These are phyloP conservation scores for Sesamia nonagrioides DNA, from an alignment of 1,140 invertebrate genomes.

Conservation along the genomic window DNA sequence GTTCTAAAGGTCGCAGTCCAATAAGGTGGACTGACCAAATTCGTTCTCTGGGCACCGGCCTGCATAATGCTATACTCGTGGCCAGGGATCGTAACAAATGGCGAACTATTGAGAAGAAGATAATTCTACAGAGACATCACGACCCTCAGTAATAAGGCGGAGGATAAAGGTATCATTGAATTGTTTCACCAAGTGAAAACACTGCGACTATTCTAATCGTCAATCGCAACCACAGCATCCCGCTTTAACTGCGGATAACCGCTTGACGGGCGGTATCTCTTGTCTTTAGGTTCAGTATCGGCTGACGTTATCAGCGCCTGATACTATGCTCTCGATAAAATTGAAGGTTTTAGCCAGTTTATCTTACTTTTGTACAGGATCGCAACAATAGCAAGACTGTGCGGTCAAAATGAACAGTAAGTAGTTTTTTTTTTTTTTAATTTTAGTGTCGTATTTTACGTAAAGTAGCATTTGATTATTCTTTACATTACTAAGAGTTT, in stretches of 20 bases:
- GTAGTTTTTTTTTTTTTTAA: slow-evolving; percentile 46
- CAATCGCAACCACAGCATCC: slow-evolving; percentile 41
- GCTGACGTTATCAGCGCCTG: slow-evolving; percentile 69
- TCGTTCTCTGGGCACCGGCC: too few species aligned
- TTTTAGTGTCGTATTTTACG: neutral
- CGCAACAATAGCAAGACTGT: slow-evolving; percentile 62
- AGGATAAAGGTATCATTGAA: too few species aligned
- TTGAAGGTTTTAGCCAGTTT: slow-evolving; percentile 66
- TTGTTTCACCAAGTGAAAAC: too few species aligned
- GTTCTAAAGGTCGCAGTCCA: too few species aligned
- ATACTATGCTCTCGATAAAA: slow-evolving; percentile 78
- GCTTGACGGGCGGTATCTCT: slow-evolving; percentile 73
- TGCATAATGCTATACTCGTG: too few species aligned
- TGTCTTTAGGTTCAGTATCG: slow-evolving; percentile 59
- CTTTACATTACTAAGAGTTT: too few species aligned
- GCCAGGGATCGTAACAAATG: too few species aligned
- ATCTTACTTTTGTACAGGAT: slow-evolving; percentile 71
- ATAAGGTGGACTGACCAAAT: too few species aligned
- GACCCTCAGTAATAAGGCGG: too few species aligned
- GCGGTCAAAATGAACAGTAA: slow-evolving; percentile 79
- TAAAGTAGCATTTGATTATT: neutral
- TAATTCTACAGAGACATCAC: too few species aligned
- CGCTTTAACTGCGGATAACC: slow-evolving; percentile 54
- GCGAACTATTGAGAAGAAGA: too few species aligned
- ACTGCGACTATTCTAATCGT: slow-evolving; percentile 20